Evolutionary conservation across 92 coral and sea anemone species (phyloP), one percentile per base, ranked within the genome.

Genomic region (Heteractis magnifica): DNA sequence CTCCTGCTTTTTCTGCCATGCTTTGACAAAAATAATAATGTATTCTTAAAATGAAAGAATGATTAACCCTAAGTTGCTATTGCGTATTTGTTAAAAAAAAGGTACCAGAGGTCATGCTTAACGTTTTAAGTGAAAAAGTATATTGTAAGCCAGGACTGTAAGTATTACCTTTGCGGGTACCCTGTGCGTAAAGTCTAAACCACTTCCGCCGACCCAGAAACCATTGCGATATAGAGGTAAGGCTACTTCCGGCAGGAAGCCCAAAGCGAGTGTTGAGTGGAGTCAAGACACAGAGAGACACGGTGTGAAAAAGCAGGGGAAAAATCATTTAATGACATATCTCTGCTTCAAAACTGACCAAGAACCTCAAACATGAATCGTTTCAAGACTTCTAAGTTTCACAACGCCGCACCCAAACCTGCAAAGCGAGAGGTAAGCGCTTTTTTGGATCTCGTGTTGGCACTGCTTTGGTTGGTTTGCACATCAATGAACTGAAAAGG

Each of bases 301-400:
- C 56, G 21, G 15, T 18, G 26, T 19, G 8, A 18, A 49, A 49
- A 74, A 15, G 20, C 20, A 49, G 19, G 12, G 49, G 1, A 74
- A 49, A 74, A 14, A 44, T 55, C 52, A 11, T 49, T 23, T 3
- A 68, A 23, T 26, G 3, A 68, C 49, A 1, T 7, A 49, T 11
- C 56, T 49, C 56, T 41, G 52, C 20, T 77, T 53, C 81, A 8
- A 79, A 79, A 18, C 51, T 10, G 3, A 15, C 52, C 72, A 13
- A 79, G 41, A 18, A 79, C 6, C 26, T 48, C 65, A 65, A 85
- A 52, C 26, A 94, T 94, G 98, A 85, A 89, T 86, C 93, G 98
- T 34, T 94, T 94, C 78, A 90, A 86, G 86, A 84, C 93, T 18
- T 91, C 95, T 56, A 94, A 94, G 82, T 94, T 89, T 88, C 94